Conservation (phyloP, 2,888 invertebrate genomes). For the Lymantria monacha region DNA sequence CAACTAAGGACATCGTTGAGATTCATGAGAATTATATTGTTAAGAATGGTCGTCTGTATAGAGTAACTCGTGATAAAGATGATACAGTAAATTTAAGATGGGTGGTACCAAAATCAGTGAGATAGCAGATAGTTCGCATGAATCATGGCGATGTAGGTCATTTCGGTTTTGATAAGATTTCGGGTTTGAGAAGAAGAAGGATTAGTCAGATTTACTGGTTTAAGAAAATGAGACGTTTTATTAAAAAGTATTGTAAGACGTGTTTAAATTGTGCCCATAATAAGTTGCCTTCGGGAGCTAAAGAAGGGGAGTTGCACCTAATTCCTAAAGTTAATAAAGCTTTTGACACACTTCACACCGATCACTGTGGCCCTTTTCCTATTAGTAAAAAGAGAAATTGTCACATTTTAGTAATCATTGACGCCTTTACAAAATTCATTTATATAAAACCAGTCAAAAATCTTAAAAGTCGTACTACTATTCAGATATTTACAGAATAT, state of each 20-base stretch:
- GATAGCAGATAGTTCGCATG: conserved; percentile 25
- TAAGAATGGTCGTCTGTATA: conserved; percentile 15
- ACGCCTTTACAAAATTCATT: conserved; percentile 8
- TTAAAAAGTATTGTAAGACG: conserved; percentile 3
- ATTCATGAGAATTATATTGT: conserved; percentile 21
- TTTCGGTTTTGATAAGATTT: conserved; percentile 26
- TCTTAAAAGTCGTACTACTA: not conserved
- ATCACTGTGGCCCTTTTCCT: conserved; percentile 26
- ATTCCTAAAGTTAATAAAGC: conserved; percentile 20
- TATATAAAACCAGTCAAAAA: conserved; percentile 1
- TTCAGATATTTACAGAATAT: no score
- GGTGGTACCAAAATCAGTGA: no score
- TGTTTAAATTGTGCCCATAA: conserved; percentile 5
- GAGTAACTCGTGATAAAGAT: not conserved
- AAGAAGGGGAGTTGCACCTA: conserved; percentile 23
- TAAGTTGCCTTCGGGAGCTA: conserved; percentile 12
- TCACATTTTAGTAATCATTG: conserved; percentile 9
- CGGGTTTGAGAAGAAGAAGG: no score
- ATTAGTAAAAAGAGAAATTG: conserved; percentile 4
- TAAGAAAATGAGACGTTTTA: conserved; percentile 1
- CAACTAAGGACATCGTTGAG: not conserved
- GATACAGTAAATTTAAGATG: no score
- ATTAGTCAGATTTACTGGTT: conserved; percentile 6
- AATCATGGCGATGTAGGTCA: conserved; percentile 31
- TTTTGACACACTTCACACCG: conserved; percentile 32